Percentiles rank a stretch among this genome's conserved stretches.
These are phyloP conservation scores for Cheilosia variabilis DNA, from an alignment of 2,888 invertebrate species.

Conservation along the genomic window DNA sequence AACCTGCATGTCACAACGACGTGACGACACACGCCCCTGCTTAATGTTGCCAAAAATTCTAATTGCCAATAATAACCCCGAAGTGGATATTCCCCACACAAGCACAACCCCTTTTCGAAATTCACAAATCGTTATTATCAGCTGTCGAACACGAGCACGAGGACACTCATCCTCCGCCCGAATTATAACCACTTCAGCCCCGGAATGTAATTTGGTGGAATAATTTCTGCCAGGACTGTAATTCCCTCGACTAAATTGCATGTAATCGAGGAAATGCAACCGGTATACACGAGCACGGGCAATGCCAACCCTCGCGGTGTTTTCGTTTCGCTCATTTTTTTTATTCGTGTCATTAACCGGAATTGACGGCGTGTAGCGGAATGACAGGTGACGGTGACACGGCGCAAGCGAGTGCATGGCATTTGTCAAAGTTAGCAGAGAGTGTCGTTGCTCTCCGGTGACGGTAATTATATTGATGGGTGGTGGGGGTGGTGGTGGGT, in stretches of 20 bases:
- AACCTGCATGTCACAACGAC: not conserved
- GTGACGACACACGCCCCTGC: not conserved
- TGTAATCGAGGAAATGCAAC: conserved; percentile 66
- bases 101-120: not conserved
- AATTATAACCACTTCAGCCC: conserved; percentile 20
- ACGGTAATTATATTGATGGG: not conserved
- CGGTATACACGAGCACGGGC: conserved; percentile 20
- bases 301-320: not conserved
- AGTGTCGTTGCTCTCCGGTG: conserved; percentile 29
- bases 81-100: not conserved
- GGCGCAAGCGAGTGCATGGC: conserved; percentile 54
- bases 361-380: conserved; percentile 47
- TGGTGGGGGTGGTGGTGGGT: not conserved
- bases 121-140: conserved; percentile 4
- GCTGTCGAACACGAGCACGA: conserved; percentile 1
- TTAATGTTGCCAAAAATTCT: not conserved
- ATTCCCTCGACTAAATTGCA: conserved; percentile 61
- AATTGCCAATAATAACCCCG: not conserved
- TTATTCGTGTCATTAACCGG: conserved; percentile 39
- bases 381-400: conserved; percentile 69
- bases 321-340: conserved; percentile 4
- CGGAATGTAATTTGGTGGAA: conserved; percentile 62
- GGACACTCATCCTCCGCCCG: conserved; percentile 5
- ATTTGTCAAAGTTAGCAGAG: conserved; percentile 55
- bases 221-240: conserved; percentile 54